Base-by-base conservation (phyloP, 1,140 invertebrate species). In the Lepidotrigona ventralis region DNA sequence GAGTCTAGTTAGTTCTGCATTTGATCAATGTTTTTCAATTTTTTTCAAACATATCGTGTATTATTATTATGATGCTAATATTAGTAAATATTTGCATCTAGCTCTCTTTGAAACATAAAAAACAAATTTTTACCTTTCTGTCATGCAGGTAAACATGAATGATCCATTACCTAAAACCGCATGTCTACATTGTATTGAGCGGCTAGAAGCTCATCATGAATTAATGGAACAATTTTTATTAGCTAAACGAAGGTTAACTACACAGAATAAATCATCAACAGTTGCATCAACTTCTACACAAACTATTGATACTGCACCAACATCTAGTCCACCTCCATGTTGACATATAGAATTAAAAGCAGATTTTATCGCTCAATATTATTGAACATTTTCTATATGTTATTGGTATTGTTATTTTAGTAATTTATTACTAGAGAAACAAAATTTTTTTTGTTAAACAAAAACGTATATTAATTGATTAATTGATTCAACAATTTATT, bases 161-260 rank as follows among this genome's bases (percentile, higher is more conserved):
- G 96, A 97, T 94, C 96, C 96, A 56, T 91, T 97, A 74, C 96
- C 96, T 77, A 97, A 97, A 94, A 97, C 96, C 51, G 96, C 96
- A 56, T 97, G 96, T 90, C 95, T 96, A 86, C 95, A 95, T 83
- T 97, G 96, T 89, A 95, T 97, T 82, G 95, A 95, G 88, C 94
- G 96, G 88, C 94, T 97, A 87, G 96, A 96, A 92, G 96, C 95
- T 74, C 96, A 96, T 90, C 96, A 97, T 88, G 95, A 95, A 88
- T 91, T 96, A 82, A 95, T 96, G 92, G 95, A 96, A 92, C 95
- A 96, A 82, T 94, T 94, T 79, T 91, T 93, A 82, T 91, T 90
- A 72, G 93, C 93, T 54, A 93, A 92, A 82, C 91, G 90, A 80
- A 91, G 90, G 80, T 86, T 94, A 56, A 92, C 86, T 58, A 90